phyloP scores from a whole-genome alignment of 2,888 invertebrate species.

The Lymantria dispar region DNA sequence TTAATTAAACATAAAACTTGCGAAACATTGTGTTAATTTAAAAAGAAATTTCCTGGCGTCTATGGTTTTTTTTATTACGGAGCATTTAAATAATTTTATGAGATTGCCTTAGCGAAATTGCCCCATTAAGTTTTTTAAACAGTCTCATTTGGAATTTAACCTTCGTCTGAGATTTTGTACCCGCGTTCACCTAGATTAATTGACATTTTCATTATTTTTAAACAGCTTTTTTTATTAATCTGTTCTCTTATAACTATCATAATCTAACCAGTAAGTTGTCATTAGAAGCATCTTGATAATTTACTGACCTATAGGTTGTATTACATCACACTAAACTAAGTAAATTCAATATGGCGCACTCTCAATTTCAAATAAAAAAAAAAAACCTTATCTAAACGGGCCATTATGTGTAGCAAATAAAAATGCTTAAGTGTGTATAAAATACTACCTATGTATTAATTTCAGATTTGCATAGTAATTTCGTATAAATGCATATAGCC shows the following conservation, averaged over 20 bases:
- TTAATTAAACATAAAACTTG: background rate
- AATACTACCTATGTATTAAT: too few relatives aligned
- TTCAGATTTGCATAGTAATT: too few relatives aligned
- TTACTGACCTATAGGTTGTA: too few relatives aligned
- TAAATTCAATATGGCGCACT: too few relatives aligned
- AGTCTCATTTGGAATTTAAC: conserved; percentile 54
- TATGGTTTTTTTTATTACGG: conserved; percentile 73
- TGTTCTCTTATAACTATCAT: too few relatives aligned
- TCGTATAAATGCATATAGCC: too few relatives aligned
- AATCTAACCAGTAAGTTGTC: background rate
- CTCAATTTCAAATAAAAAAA: too few relatives aligned
- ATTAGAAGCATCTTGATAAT: background rate
- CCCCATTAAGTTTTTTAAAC: conserved; percentile 68
- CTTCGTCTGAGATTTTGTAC: conserved; percentile 36
- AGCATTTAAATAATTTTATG: conserved; percentile 77
- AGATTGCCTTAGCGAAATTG: conserved; percentile 70
- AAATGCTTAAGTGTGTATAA: too few relatives aligned
- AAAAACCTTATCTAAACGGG: too few relatives aligned
- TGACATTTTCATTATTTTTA: background rate
- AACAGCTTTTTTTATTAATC: too few relatives aligned
- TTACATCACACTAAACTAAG: too few relatives aligned
- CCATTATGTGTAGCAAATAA: too few relatives aligned
- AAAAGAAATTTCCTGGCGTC: conserved; percentile 34
- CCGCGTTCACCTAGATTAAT: conserved; percentile 6
- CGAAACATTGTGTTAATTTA: conserved; percentile 20